Evolutionary conservation across 1,140 invertebrate species (phyloP), one percentile per base, ranked within the genome.

Genomic region (Homalodisca vitripennis): DNA sequence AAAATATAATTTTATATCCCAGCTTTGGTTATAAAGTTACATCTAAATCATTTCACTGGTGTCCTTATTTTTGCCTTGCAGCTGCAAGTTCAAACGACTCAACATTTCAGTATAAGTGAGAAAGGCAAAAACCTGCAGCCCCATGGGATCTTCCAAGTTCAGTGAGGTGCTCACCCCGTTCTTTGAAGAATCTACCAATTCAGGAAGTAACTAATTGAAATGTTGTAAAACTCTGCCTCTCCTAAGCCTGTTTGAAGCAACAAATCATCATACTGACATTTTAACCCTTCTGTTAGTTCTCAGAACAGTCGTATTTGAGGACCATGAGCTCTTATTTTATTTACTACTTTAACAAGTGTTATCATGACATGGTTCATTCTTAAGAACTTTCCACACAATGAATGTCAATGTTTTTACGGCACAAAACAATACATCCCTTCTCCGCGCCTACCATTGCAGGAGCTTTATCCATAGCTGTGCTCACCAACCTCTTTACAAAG

Each of bases 61-160:
- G 10, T 55, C 51, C 51, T 55, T 55, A 55, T 55, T 20, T 55
- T 55, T 55, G 51, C n/a, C 51, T 55, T 55, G 51, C 10, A 55
- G 51, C 51, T 55, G 51, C 51, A 55, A 55, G 51, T 55, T 55
- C 10, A 55, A 55, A 55, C 51, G 6, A 55, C 20, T 55, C 51
- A 55, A 55, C 51, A 12, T 55, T 55, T 55, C 51, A 55, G 24
- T 14, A 24, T 24, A 10, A 41, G 34, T 41, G 34, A 41, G 34
- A 41, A 41, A 41, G 6, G 34, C 34, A 41, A 41, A 41, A 41
- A 10, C 34, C 17, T 41, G 34, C 17, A 41, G 17, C 34, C 34
- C 6, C 17, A 17, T 41, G 17, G 34, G 34, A 41, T 41, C 34
- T 41, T 41, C 34, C 6, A 6, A 17, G 6, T 41, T 17, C 6